Evolutionary conservation across 2,113 vertebrate species (phyloP), one percentile per base, ranked within the genome.

Genomic region (Cinclus cinclus): DNA sequence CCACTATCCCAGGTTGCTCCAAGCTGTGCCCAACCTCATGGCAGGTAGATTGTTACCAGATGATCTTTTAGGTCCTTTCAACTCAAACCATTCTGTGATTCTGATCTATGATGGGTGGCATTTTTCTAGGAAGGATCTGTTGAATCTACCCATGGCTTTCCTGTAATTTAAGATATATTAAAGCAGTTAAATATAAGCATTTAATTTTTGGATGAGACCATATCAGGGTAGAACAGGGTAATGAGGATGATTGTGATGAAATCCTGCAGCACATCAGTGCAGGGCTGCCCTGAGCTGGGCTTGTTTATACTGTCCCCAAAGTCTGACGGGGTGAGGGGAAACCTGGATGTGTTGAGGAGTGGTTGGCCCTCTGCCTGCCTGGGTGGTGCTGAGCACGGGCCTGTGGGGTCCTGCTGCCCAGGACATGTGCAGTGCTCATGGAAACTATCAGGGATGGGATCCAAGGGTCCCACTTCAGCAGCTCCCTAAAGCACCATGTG

Each of bases 201-300:
- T 49, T 39, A 18, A 12, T 28, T 74, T 71, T 65, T 41, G 22
- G 67, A 65, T 13, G n/a, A 67, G 63, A 46, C 33, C 24, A 0
- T 27, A 60, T 27, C 3, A 7, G 23, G 23, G 19, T 37, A 52
- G 49, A 64, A 31, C 2, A 2, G 47, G 44, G 41, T 41, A 37
- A 35, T 0, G 0, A 68, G 44, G 27, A 79, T 7, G 35, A 79
- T 4, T 7, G 1, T 20, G 52, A 60, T n/a, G 14, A 15, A 35
- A 58, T 21, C 30, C 37, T 50, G 33, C 52, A 21, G 56, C 9
- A 17, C 21, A 12, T 50, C 53, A 59, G 44, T 25, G 44, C 53
- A 24, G 44, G 27, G 30, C 47, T 92, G 33, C 47, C 17, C 28
- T 14, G 9, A 24, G 37, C 27, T 1, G 1, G 55, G 37, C 25